Conservation (phyloP, 2,797 vertebrate genomes). For the Coracias cyanogaster region DNA sequence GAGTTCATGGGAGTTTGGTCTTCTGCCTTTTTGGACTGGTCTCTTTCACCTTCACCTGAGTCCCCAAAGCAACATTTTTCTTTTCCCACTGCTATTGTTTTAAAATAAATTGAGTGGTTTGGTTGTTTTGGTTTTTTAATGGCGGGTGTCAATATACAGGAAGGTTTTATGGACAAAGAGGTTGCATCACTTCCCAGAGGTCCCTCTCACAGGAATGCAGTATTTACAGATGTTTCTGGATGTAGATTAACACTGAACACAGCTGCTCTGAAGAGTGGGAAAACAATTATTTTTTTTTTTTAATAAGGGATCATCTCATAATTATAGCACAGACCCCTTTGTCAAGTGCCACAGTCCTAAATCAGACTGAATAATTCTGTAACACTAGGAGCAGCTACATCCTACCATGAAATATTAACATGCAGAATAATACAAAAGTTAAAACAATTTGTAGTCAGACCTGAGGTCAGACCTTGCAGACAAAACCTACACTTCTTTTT, state of each 20-base stretch:
- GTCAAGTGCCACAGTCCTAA: not conserved
- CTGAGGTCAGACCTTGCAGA: not conserved
- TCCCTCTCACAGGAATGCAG: not conserved
- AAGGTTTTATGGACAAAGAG: not conserved
- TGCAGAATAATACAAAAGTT: not conserved
- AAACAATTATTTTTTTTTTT: not conserved
- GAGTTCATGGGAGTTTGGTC: not conserved
- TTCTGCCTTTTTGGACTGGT: not conserved
- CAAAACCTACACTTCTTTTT: not conserved
- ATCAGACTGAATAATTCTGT: not conserved
- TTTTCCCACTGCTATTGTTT: not conserved
- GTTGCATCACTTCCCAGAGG: not conserved
- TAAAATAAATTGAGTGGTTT: not conserved
- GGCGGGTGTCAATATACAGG: not conserved
- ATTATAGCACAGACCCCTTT: not conserved
- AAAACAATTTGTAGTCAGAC: not conserved
- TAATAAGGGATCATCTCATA: not conserved
- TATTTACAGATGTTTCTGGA: not conserved
- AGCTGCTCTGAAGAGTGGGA: not conserved
- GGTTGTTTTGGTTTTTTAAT: not conserved
- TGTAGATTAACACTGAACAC: not conserved
- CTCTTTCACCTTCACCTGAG: not conserved
- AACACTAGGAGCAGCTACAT: not conserved
- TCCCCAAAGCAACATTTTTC: not conserved
- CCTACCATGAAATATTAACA: not conserved